phyloP scores from a whole-genome alignment of 1,140 invertebrate genomes.

The Hycleus cichorii region DNA sequence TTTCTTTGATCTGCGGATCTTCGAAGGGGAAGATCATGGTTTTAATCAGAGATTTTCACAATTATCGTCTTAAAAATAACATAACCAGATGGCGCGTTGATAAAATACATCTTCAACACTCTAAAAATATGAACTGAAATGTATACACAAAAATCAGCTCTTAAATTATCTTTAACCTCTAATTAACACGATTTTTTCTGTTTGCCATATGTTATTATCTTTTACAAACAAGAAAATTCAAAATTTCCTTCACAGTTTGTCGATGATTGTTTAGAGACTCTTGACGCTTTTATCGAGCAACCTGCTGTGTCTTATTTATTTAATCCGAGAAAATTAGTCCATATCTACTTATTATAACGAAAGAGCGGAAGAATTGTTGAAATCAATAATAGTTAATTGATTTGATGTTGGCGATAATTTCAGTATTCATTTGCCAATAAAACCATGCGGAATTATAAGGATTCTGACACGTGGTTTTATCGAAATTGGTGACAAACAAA shows the following conservation, averaged over 20 bases:
- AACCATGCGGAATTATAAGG: constrained; percentile 1
- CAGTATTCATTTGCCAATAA: constrained; percentile 5
- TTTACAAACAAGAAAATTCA: no score
- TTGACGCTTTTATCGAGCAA: no score
- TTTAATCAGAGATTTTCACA: not conserved
- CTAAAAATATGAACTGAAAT: constrained; percentile 10
- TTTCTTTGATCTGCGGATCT: constrained; percentile 1
- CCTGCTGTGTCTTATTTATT: no score
- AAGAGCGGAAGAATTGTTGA: no score
- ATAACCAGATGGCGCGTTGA: constrained; percentile 12
- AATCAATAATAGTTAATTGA: constrained; percentile 6
- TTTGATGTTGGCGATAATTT: constrained; percentile 4
- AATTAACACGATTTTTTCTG: no score
- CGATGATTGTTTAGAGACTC: no score
- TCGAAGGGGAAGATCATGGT: not conserved
- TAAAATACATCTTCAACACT: constrained; percentile 14
- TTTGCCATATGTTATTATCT: no score
- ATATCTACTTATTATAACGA: no score
- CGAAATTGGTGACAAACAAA: no score
- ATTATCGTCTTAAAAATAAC: constrained; percentile 8
- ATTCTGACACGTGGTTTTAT: not conserved
- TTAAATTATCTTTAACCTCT: no score
- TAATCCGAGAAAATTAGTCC: no score
- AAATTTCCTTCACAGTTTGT: no score
- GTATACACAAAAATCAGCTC: constrained; percentile 1